Evolutionary conservation across 1,140 invertebrate genomes (phyloP).

Genomic region (Oppia nitens): DNA sequence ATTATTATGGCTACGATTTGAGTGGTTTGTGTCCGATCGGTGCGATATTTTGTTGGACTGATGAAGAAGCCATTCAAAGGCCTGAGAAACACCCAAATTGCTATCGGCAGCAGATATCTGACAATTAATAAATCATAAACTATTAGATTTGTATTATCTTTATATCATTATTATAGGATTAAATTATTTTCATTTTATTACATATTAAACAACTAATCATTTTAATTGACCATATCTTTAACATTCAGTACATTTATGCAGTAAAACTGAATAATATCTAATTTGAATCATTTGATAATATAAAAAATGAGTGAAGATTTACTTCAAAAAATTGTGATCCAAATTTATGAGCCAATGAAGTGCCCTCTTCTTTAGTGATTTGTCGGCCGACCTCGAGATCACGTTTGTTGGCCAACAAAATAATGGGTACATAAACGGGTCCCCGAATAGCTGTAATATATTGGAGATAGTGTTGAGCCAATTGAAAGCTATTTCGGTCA

Average conservation of each 20-base stretch:
- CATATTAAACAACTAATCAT: too few relatives aligned
- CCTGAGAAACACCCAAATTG: constrained; percentile 4
- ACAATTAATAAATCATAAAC: neutral
- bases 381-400: constrained; percentile 55
- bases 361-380: constrained; percentile 32
- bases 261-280: too few relatives aligned
- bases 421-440: constrained; percentile 30
- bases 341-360: constrained; percentile 26
- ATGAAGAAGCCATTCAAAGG: constrained; percentile 5
- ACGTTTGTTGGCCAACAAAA: constrained; percentile 51
- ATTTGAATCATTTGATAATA: too few relatives aligned
- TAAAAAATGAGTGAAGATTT: neutral
- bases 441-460: neutral
- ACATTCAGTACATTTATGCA: too few relatives aligned
- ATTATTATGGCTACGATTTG: neutral
- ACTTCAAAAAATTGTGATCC: constrained; percentile 30
- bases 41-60: neutral
- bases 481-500: constrained; percentile 46
- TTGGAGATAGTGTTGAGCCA: constrained; percentile 30
- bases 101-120: constrained; percentile 11
- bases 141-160: neutral
- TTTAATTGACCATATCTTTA: too few relatives aligned
- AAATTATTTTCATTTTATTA: too few relatives aligned
- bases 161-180: too few relatives aligned
- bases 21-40: neutral